phyloP scores from a whole-genome alignment of 30 jellyfish, hydroid and myxozoan species.

The Sanderia malayensis region DNA sequence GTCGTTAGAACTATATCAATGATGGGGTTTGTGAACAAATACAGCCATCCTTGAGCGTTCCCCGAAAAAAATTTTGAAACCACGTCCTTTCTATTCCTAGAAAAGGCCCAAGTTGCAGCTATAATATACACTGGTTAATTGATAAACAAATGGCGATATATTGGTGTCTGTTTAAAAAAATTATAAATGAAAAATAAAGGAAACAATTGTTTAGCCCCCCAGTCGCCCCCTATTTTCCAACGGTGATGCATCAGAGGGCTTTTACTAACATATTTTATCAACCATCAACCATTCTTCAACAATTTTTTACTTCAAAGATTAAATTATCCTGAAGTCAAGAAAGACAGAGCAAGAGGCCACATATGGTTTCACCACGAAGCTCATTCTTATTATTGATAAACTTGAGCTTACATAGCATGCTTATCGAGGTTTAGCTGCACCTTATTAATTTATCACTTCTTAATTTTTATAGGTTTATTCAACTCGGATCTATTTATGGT shows the following conservation, averaged over 20 bases:
- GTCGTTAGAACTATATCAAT: neutral
- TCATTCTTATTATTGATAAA: neutral
- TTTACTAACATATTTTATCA: too few relatives aligned
- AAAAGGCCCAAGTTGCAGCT: neutral
- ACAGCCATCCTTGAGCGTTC: neutral
- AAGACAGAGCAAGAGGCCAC: too few relatives aligned
- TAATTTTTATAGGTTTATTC: constrained; percentile 44
- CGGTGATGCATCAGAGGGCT: too few relatives aligned
- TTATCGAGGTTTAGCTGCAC: neutral
- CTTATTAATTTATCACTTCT: too few relatives aligned
- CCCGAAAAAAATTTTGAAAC: neutral
- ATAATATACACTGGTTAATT: neutral
- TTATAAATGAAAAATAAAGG: too few relatives aligned
- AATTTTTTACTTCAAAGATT: too few relatives aligned
- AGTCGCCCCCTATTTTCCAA: too few relatives aligned
- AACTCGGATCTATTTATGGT: constrained; percentile 14
- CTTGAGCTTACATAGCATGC: neutral
- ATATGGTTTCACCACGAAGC: neutral
- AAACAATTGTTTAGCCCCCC: too few relatives aligned
- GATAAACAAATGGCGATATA: neutral
- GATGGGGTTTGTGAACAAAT: neutral
- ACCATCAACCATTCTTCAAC: too few relatives aligned
- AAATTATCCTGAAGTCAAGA: too few relatives aligned
- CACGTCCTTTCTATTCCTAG: neutral
- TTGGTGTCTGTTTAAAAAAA: neutral